A percentile compares a stretch with the other conserved stretches of the same genome.
These are phyloP conservation scores for Ctenicera cuprea DNA, from an alignment of 2,888 invertebrate genomes.

Conservation along the genomic window DNA sequence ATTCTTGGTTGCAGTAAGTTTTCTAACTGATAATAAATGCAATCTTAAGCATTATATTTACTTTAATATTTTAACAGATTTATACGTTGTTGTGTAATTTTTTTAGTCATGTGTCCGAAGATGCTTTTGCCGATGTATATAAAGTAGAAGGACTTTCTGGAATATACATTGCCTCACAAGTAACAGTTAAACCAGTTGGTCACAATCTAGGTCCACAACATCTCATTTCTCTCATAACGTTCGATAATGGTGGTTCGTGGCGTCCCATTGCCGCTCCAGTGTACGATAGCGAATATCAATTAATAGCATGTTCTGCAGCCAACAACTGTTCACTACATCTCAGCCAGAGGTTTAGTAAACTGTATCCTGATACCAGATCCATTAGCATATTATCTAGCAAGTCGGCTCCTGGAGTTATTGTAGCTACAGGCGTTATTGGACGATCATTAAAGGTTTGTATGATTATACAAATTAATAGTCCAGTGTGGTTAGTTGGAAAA, in stretches of 20 bases:
- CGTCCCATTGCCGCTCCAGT: slow-evolving; percentile 82
- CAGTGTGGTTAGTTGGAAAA: no score
- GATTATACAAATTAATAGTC: no score
- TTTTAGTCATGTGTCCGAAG: slow-evolving; percentile 84
- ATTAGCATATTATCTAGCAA: slow-evolving; percentile 89
- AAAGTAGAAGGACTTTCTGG: slow-evolving; percentile 91
- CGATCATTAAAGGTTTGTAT: slow-evolving; percentile 79
- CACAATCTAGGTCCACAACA: slow-evolving; percentile 83
- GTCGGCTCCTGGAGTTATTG: slow-evolving; percentile 91
- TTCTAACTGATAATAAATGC: no score
- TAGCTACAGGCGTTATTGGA: slow-evolving; percentile 90
- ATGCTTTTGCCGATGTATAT: slow-evolving; percentile 91
- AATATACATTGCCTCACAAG: slow-evolving; percentile 91
- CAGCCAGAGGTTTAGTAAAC: slow-evolving; percentile 88
- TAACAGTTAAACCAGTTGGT: slow-evolving; percentile 76
- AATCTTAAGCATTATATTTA: no score
- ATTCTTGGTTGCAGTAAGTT: slow-evolving; percentile 88
- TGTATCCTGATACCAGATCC: slow-evolving; percentile 87
- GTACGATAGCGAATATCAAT: slow-evolving; percentile 80
- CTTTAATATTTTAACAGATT: not conserved
- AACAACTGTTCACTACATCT: slow-evolving; percentile 90
- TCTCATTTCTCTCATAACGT: slow-evolving; percentile 87
- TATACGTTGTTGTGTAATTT: slow-evolving; percentile 4
- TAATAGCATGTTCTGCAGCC: slow-evolving; percentile 78
- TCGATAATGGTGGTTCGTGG: slow-evolving; percentile 92